Conservation (phyloP, 1,140 invertebrate genomes). For the Drosophila tristis region DNA sequence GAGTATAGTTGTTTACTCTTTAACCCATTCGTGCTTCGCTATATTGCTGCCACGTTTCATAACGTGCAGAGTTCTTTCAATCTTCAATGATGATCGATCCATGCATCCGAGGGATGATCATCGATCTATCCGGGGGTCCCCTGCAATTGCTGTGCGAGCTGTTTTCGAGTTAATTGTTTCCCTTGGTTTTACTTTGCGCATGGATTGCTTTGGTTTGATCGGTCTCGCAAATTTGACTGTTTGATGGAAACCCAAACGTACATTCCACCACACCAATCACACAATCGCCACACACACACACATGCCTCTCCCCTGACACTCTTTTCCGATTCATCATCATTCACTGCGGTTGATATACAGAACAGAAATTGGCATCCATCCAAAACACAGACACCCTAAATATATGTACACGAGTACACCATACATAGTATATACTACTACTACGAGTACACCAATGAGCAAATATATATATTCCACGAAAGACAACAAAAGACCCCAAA, state of each 20-base stretch:
- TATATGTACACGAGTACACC: not conserved
- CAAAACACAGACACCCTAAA: constrained; percentile 1
- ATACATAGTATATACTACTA: no score
- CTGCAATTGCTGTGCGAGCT: constrained; percentile 15
- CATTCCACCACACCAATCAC: not conserved
- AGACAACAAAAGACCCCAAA: constrained; percentile 29
- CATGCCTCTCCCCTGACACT: not conserved
- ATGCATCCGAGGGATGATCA: not conserved
- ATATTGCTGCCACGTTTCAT: no score
- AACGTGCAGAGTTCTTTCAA: no score
- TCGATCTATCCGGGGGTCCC: not conserved
- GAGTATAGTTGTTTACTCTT: no score
- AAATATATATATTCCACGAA: constrained; percentile 4
- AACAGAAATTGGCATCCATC: no score
- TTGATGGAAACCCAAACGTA: constrained; percentile 2
- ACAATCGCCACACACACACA: constrained; percentile 10
- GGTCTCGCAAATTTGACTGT: constrained; percentile 23
- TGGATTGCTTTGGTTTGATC: constrained; percentile 29
- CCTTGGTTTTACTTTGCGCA: constrained; percentile 33
- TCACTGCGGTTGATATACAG: no score
- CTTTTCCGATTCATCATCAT: no score
- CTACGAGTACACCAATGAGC: not conserved
- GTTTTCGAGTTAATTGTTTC: constrained; percentile 13
- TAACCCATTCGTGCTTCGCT: no score
- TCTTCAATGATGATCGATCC: no score